Evolutionary conservation across 2,113 vertebrate genomes (phyloP), one percentile per base, ranked within the genome.

Genomic region (Ophiodon elongatus): DNA sequence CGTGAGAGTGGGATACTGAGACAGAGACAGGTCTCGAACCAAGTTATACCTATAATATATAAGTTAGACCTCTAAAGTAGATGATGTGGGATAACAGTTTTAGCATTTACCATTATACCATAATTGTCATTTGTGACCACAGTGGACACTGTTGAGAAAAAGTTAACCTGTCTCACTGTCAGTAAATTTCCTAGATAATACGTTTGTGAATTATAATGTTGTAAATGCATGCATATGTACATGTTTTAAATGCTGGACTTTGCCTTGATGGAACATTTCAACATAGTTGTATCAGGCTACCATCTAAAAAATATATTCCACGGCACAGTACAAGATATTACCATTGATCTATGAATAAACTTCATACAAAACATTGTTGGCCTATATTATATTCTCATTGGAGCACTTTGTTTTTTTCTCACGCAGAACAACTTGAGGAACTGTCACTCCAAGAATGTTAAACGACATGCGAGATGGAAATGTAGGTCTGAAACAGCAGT

Each of bases 381-480:
- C 45, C 45, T 41, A 41, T 45, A 41, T 19, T 33, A 13, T 29
- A 27, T 64, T 27, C 11, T 63, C 15, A n/a, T 14, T 15, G 68
- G 69, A 80, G 56, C 39, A 47, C 3, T 71, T 78, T 89, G 15
- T 73, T 75, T 73, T 39, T 65, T 15, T 59, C 8, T 23, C 21
- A 54, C 64, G 11, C 43, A 67, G 23, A 75, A 37, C 9, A 31
- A 65, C 33, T 23, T 57, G 45, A 66, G 52, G 43, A 13, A 43
- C 17, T 57, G 47, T 62, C 56, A 8, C 33, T 39, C n/a, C 9
- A 31, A 57, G 43, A 31, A 25, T 63, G 59, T 45, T 14, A 66
- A 56, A 76, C 3, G 3, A 15, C 13, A 8, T 9, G 3, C 8
- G 33, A 1, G 37, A 73, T 63, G 75, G 35, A 85, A 77, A 73